phyloP scores from a whole-genome alignment of 2,113 vertebrate species.

The Bufo bufo region DNA sequence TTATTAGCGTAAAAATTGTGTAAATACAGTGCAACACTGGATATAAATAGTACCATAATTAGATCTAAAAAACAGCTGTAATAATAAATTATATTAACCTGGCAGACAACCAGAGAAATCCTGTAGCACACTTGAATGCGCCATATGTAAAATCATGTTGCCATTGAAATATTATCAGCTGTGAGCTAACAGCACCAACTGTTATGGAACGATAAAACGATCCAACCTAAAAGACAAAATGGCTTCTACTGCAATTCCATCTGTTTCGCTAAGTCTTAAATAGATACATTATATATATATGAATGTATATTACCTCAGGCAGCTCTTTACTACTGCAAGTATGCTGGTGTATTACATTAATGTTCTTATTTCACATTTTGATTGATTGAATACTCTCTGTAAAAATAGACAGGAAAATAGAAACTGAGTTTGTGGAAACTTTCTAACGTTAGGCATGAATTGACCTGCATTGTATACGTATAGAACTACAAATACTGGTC shows the following conservation, averaged over 20 bases:
- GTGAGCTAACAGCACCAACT: constrained; percentile 49
- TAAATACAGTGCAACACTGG: constrained; percentile 5
- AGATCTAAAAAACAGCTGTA: constrained; percentile 39
- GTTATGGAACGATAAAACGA: constrained; percentile 53
- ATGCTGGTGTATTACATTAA: background rate
- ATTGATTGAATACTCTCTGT: background rate
- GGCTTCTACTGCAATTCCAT: constrained; percentile 45
- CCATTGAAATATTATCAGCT: constrained; percentile 45
- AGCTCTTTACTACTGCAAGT: background rate
- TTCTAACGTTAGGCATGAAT: no score
- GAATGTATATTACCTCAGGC: constrained; percentile 12
- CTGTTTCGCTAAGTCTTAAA: constrained; percentile 44
- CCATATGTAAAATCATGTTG: constrained; percentile 55
- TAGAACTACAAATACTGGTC: no score
- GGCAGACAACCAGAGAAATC: constrained; percentile 51
- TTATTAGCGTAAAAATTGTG: constrained; percentile 43
- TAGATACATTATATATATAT: background rate
- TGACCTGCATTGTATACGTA: no score
- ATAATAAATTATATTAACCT: constrained; percentile 40
- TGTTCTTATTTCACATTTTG: constrained; percentile 3
- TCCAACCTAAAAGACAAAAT: constrained; percentile 48
- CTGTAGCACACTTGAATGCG: constrained; percentile 28
- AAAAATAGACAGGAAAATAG: background rate
- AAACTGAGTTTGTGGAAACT: background rate
- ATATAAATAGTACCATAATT: constrained; percentile 39